phyloP scores from a whole-genome alignment of 2,888 invertebrate species.

The Cataglyphis altisquamis region DNA sequence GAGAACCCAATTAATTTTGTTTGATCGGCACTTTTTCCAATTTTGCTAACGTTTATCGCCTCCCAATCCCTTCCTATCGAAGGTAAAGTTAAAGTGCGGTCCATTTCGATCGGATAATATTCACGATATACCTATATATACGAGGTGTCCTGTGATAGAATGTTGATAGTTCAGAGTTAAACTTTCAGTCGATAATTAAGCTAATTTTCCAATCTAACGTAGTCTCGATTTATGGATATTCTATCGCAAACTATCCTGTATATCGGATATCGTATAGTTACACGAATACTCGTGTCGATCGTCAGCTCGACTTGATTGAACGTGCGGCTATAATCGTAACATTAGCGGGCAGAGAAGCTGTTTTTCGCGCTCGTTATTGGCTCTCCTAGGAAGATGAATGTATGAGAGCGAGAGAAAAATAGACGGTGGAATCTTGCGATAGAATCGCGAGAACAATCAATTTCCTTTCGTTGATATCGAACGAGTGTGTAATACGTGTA shows the following conservation, averaged over 20 bases:
- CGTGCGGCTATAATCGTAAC: conserved; percentile 59
- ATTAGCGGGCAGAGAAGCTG: conserved; percentile 46
- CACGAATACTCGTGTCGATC: conserved; percentile 33
- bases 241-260: neutral
- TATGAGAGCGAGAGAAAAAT: conserved; percentile 51
- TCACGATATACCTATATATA: conserved; percentile 6
- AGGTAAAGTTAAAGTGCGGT: conserved; percentile 58
- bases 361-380: conserved; percentile 61
- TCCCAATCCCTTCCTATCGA: conserved; percentile 9
- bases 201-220: conserved; percentile 17
- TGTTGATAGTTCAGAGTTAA: conserved; percentile 29
- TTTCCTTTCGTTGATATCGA: conserved; percentile 17
- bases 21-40: conserved; percentile 72
- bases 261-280: conserved; percentile 17
- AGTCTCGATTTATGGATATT: conserved; percentile 15
- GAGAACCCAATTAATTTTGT: conserved; percentile 72
- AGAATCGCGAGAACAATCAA: conserved; percentile 27
- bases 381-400: conserved; percentile 53
- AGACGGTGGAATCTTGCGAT: conserved; percentile 18
- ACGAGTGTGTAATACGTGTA: neutral
- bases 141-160: neutral
- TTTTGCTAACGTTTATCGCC: conserved; percentile 49
- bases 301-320: conserved; percentile 53
- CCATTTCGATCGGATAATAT: conserved; percentile 40
- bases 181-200: conserved; percentile 16